These are phyloP conservation scores for Cyclargus thomasi DNA, from an alignment of 1,140 invertebrate genomes.

Conservation along the genomic window DNA sequence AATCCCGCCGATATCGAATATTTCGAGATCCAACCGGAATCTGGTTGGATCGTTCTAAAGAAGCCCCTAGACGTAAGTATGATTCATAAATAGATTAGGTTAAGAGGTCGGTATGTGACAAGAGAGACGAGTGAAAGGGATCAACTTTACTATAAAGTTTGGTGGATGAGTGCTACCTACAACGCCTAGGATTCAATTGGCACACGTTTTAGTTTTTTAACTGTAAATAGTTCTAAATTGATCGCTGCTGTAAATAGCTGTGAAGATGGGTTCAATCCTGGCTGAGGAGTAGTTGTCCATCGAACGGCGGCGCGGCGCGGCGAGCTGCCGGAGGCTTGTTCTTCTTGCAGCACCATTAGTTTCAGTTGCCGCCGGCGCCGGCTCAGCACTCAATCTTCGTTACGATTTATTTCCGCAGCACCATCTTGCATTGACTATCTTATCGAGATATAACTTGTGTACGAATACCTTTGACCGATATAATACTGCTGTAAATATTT, in stretches of 20 bases:
- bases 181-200: constrained; percentile 74
- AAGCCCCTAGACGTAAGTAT: constrained; percentile 96
- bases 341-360: constrained; percentile 76
- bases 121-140: constrained; percentile 68
- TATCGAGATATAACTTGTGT: constrained; percentile 71
- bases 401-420: constrained; percentile 75
- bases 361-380: constrained; percentile 75
- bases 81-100: constrained; percentile 22
- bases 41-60: constrained; percentile 95
- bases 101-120: constrained; percentile 40
- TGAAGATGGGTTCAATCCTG: constrained; percentile 68
- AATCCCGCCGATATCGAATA: constrained; percentile 92
- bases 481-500: constrained; percentile 76
- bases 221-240: constrained; percentile 75
- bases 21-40: constrained; percentile 96
- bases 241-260: constrained; percentile 71
- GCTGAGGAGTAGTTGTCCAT: constrained; percentile 75
- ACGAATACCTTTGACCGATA: constrained; percentile 64
- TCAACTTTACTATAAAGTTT: constrained; percentile 71
- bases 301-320: constrained; percentile 52
- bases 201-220: constrained; percentile 65
- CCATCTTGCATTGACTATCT: constrained; percentile 74
- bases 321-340: constrained; percentile 56
- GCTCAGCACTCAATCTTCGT: constrained; percentile 70
- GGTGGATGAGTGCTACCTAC: constrained; percentile 75